These are phyloP conservation scores for Caerostris darwini DNA, from an alignment of 1,140 invertebrate species.

Conservation along the genomic window DNA sequence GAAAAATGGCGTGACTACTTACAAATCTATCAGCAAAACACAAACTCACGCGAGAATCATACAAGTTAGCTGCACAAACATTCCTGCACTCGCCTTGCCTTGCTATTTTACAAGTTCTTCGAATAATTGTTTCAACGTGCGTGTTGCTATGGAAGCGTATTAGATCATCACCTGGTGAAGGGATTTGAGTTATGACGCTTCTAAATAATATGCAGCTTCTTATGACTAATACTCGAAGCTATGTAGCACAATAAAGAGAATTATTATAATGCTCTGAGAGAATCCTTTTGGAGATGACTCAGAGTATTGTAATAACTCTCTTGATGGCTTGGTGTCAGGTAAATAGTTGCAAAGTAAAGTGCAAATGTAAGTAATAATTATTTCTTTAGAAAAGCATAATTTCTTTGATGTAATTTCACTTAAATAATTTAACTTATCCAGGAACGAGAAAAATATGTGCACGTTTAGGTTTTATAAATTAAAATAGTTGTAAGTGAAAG, in stretches of 20 bases:
- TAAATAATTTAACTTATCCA: too few relatives aligned
- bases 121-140: neutral
- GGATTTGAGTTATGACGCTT: neutral
- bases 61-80: slow-evolving; percentile 9
- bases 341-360: too few relatives aligned
- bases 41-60: neutral
- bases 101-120: neutral
- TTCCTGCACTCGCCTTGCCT: neutral
- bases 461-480: too few relatives aligned
- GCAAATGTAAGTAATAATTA: too few relatives aligned
- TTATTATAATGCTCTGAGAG: too few relatives aligned
- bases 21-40: neutral
- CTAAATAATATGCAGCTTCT: neutral
- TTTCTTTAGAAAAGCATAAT: too few relatives aligned
- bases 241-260: neutral
- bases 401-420: too few relatives aligned
- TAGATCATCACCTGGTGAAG: neutral
- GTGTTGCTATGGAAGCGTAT: neutral
- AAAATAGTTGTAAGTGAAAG: too few relatives aligned
- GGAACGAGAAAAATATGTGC: too few relatives aligned
- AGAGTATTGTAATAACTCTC: too few relatives aligned
- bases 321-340: too few relatives aligned
- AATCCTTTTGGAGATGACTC: too few relatives aligned
- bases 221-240: neutral
- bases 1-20: neutral